These are phyloP conservation scores for Oscheius onirici DNA, from an alignment of 2,888 invertebrate genomes.

Conservation along the genomic window DNA sequence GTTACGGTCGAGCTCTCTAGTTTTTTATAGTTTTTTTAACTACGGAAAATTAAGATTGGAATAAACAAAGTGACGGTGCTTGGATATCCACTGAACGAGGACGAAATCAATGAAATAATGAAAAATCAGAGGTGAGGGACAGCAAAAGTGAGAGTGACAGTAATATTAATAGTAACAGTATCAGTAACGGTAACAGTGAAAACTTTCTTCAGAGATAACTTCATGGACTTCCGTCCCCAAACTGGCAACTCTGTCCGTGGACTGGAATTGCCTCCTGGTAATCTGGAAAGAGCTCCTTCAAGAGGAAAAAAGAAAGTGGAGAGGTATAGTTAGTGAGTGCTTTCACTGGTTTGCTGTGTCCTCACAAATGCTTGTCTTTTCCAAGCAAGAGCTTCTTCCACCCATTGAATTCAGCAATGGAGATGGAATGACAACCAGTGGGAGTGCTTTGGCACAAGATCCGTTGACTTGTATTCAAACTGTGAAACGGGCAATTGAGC, in stretches of 20 bases:
- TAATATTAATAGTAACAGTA: too few relatives aligned
- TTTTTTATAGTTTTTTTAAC: too few relatives aligned
- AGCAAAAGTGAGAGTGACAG: too few relatives aligned
- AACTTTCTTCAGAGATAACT: constrained; percentile 14
- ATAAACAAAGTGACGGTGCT: constrained; percentile 45
- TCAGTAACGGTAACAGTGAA: too few relatives aligned
- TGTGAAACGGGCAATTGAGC: constrained; percentile 52
- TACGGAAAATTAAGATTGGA: constrained; percentile 35
- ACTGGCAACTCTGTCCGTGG: neutral
- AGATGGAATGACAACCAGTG: constrained; percentile 55
- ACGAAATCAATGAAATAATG: constrained; percentile 27
- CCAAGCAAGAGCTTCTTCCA: neutral
- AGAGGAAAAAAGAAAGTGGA: constrained; percentile 1
- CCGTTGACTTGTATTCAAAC: constrained; percentile 58
- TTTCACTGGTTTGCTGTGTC: neutral
- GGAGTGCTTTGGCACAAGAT: constrained; percentile 47
- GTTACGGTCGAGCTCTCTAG: too few relatives aligned
- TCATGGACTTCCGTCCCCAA: neutral
- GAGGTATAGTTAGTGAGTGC: constrained; percentile 30
- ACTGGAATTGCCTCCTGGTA: neutral
- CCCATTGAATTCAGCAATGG: constrained; percentile 47
- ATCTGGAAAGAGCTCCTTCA: neutral
- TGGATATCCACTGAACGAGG: constrained; percentile 47
- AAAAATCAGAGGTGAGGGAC: neutral
- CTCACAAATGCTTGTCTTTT: neutral